These are phyloP conservation scores for Seriola aureovittata DNA, from an alignment of 2,113 vertebrate genomes.

Conservation along the genomic window DNA sequence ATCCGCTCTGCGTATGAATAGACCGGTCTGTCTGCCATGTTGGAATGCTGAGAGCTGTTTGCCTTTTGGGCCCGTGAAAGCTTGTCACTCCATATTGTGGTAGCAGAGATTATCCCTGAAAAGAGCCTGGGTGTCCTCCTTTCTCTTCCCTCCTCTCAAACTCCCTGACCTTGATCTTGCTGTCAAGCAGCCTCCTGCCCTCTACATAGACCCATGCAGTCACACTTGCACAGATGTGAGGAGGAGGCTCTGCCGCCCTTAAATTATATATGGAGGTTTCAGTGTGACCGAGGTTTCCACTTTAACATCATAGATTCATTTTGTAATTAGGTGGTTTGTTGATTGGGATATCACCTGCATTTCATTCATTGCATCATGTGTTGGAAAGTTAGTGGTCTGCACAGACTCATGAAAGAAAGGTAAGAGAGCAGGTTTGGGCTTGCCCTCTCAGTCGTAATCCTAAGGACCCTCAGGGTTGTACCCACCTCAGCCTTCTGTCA, in stretches of 20 bases:
- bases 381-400: conserved; percentile 31
- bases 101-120: conserved; percentile 71
- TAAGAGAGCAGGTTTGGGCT: conserved; percentile 64
- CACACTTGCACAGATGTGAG: conserved; percentile 31
- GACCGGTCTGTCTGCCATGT: conserved; percentile 64
- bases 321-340: not conserved
- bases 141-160: conserved; percentile 56
- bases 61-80: conserved; percentile 76
- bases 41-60: conserved; percentile 80
- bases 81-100: conserved; percentile 65
- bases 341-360: conserved; percentile 3
- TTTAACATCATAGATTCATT: conserved; percentile 9
- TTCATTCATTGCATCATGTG: conserved; percentile 14
- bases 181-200: conserved; percentile 44
- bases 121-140: conserved; percentile 57
- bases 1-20: conserved; percentile 57
- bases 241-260: not conserved
- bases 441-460: conserved; percentile 61
- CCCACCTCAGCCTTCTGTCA: conserved; percentile 43
- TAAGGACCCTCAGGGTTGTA: conserved; percentile 57
- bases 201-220: conserved; percentile 49
- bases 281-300: not conserved
- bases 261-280: conserved; percentile 12
- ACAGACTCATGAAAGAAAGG: conserved; percentile 37
- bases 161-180: conserved; percentile 74